A percentile compares a stretch with the other conserved stretches of the same genome.
phyloP scores from a whole-genome alignment of 2,113 vertebrate species.

The Mixornis gularis region DNA sequence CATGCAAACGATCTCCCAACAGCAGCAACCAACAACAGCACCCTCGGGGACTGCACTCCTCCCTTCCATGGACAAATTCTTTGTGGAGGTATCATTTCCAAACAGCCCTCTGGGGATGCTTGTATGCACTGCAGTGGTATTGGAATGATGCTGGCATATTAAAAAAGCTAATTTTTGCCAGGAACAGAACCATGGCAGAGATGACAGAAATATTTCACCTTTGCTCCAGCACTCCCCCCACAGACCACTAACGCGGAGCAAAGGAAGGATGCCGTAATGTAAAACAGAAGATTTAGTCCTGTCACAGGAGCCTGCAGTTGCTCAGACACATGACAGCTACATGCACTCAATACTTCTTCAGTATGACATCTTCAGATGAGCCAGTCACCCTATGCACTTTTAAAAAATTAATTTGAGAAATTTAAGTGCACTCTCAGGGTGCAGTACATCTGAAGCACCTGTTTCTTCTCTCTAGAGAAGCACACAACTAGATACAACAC shows the following conservation, averaged over 20 bases:
- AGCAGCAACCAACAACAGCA: not conserved
- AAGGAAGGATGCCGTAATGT: not conserved
- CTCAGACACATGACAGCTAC: not conserved
- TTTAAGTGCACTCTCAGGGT: not conserved
- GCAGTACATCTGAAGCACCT: not conserved
- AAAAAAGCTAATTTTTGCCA: not conserved
- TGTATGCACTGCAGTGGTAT: not conserved
- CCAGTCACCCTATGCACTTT: not conserved
- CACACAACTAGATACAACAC: not conserved
- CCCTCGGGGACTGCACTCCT: not conserved
- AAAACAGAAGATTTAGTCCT: not conserved
- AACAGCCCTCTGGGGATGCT: not conserved
- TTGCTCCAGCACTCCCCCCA: not conserved
- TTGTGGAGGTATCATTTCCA: not conserved
- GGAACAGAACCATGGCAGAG: not conserved
- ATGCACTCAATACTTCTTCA: not conserved
- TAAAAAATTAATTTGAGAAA: not conserved
- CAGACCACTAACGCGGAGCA: rapidly evolving
- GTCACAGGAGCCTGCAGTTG: not conserved
- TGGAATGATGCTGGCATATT: rapidly evolving
- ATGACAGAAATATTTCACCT: not conserved
- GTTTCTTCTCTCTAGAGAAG: not conserved
- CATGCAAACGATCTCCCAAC: not conserved
- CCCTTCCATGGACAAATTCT: not conserved
- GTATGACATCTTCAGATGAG: not conserved